These are phyloP conservation scores for Propithecus coquereli DNA, from an alignment of 2,113 vertebrate species.

Conservation along the genomic window DNA sequence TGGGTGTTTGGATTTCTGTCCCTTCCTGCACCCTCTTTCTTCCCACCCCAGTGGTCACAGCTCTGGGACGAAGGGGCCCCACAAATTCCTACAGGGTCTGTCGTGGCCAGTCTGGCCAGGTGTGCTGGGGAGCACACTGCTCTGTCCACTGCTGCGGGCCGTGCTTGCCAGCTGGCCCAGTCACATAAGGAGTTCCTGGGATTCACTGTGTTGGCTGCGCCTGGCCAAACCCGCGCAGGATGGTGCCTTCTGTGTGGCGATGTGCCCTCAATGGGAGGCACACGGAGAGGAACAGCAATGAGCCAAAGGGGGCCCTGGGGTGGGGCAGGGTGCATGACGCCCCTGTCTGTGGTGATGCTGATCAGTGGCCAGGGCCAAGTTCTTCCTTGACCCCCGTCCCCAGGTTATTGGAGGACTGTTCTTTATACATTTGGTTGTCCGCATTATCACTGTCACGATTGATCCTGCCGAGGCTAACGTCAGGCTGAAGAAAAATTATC, in stretches of 20 bases:
- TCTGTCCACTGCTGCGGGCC: too few relatives aligned
- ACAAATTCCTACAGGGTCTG: too few relatives aligned
- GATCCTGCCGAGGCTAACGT: constrained; percentile 83
- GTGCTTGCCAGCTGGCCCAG: too few relatives aligned
- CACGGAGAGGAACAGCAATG: not conserved
- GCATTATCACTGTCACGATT: constrained; percentile 77
- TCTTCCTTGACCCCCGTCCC: constrained; percentile 74
- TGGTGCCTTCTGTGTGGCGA: fast-evolving
- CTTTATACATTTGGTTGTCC: constrained; percentile 76
- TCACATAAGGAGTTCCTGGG: not conserved
- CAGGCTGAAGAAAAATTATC: constrained; percentile 78
- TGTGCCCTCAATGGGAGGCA: not conserved
- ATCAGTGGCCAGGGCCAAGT: not conserved
- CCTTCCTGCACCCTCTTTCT: too few relatives aligned
- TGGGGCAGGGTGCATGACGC: too few relatives aligned
- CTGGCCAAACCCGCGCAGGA: not conserved
- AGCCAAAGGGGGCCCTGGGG: not conserved
- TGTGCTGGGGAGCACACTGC: too few relatives aligned
- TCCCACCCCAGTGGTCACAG: too few relatives aligned
- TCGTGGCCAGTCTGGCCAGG: too few relatives aligned
- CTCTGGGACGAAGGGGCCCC: too few relatives aligned
- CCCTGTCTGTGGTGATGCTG: too few relatives aligned
- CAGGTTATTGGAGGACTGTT: constrained; percentile 79
- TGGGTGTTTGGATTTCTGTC: too few relatives aligned
- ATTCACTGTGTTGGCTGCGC: not conserved